These are phyloP conservation scores for Tupaia tana DNA, from an alignment of 2,113 vertebrate genomes.

Conservation along the genomic window DNA sequence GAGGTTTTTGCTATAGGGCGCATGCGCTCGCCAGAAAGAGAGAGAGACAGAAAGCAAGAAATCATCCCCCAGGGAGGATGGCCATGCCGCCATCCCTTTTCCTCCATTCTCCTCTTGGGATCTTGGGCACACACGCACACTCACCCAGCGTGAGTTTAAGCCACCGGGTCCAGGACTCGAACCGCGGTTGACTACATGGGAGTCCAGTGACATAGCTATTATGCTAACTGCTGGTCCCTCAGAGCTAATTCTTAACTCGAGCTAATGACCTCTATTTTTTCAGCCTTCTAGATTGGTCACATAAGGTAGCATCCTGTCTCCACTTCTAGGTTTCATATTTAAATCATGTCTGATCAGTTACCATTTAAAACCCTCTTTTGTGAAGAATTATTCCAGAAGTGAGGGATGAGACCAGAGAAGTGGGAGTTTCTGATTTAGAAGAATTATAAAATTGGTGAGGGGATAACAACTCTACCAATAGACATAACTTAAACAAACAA, in stretches of 20 bases:
- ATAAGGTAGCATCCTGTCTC: background rate
- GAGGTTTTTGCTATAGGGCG: too few relatives aligned
- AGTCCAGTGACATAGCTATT: too few relatives aligned
- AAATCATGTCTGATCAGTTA: background rate
- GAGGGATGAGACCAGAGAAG: background rate
- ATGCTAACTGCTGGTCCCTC: background rate
- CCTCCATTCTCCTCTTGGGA: too few relatives aligned
- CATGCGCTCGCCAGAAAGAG: too few relatives aligned
- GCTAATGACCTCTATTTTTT: background rate
- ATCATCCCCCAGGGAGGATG: too few relatives aligned
- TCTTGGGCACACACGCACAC: too few relatives aligned
- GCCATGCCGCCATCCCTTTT: too few relatives aligned
- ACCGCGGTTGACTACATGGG: too few relatives aligned
- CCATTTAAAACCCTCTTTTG: background rate
- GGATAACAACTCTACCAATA: background rate
- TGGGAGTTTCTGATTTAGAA: background rate
- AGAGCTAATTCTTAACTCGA: background rate
- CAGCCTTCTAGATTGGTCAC: background rate
- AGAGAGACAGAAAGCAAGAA: too few relatives aligned
- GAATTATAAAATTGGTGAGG: background rate
- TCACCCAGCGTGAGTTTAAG: too few relatives aligned
- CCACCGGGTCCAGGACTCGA: too few relatives aligned
- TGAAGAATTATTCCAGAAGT: conserved; percentile 22
- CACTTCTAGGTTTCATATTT: background rate
- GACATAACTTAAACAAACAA: background rate